Conservation (phyloP, 1,140 invertebrate genomes). For the Triops cancriformis region DNA sequence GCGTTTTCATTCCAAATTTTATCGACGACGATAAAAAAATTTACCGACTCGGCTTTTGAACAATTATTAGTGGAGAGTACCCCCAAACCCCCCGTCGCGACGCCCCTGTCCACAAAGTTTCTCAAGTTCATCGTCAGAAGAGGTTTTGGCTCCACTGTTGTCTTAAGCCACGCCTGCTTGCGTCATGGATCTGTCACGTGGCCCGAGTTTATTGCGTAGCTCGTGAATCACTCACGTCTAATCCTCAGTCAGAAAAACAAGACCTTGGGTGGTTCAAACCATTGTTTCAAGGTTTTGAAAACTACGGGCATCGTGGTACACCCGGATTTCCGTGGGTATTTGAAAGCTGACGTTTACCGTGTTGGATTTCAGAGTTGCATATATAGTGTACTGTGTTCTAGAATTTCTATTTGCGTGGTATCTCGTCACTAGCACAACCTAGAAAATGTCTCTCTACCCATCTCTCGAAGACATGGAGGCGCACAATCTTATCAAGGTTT, state of each 20-base stretch:
- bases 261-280: not conserved
- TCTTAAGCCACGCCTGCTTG: not conserved
- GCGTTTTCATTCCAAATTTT: too few relatives aligned
- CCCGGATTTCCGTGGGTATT: slow-evolving; percentile 3
- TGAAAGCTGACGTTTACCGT: not conserved
- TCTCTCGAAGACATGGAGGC: slow-evolving; percentile 90
- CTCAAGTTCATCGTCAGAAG: too few relatives aligned
- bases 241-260: not conserved
- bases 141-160: not conserved
- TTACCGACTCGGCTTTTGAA: too few relatives aligned
- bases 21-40: too few relatives aligned
- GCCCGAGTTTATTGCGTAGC: not conserved
- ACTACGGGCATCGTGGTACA: not conserved
- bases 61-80: too few relatives aligned
- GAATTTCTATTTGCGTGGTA: not conserved
- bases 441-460: slow-evolving; percentile 73
- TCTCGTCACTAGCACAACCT: not conserved
- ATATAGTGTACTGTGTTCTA: not conserved
- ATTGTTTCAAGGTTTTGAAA: not conserved
- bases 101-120: too few relatives aligned
- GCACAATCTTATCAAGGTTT: slow-evolving; percentile 70
- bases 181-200: not conserved
- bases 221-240: not conserved
- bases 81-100: too few relatives aligned
- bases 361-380: not conserved